These are phyloP conservation scores for Acipenser oxyrinchus DNA, from an alignment of 2,797 vertebrate genomes.

Conservation along the genomic window DNA sequence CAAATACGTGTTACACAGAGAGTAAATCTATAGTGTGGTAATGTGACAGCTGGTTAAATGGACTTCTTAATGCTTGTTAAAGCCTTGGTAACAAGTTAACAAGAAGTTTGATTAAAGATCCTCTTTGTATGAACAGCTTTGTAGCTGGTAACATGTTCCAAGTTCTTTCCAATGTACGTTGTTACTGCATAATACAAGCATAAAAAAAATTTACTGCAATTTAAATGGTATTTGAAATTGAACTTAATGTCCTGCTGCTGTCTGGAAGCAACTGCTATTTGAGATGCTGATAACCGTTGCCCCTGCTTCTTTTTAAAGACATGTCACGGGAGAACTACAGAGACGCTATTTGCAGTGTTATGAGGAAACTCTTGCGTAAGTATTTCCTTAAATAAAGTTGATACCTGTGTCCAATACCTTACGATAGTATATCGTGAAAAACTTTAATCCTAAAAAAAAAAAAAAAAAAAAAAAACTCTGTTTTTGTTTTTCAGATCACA, in stretches of 20 bases:
- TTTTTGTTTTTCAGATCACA: constrained; percentile 60
- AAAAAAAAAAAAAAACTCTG: too few relatives aligned
- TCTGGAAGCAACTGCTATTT: neutral
- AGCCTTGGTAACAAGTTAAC: too few relatives aligned
- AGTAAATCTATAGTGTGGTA: too few relatives aligned
- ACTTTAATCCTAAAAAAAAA: too few relatives aligned
- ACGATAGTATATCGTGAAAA: neutral
- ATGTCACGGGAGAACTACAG: constrained; percentile 81
- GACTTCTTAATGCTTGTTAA: too few relatives aligned
- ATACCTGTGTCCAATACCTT: neutral
- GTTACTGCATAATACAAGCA: too few relatives aligned
- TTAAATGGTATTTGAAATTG: neutral
- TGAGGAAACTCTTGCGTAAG: constrained; percentile 86
- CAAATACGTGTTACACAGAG: too few relatives aligned
- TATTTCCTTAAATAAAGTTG: constrained; percentile 27
- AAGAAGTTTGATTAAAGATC: too few relatives aligned
- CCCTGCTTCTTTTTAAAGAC: constrained; percentile 55
- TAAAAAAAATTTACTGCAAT: neutral
- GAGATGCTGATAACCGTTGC: neutral
- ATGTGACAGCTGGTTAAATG: too few relatives aligned
- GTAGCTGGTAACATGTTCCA: too few relatives aligned
- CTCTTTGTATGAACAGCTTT: too few relatives aligned
- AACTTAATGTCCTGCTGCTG: neutral
- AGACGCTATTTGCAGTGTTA: constrained; percentile 75
- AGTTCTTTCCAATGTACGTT: too few relatives aligned